A percentile compares a stretch with the other conserved stretches of the same genome.
phyloP scores from a whole-genome alignment of 2,797 vertebrate genomes.

The Orientallactaga sibirica region DNA sequence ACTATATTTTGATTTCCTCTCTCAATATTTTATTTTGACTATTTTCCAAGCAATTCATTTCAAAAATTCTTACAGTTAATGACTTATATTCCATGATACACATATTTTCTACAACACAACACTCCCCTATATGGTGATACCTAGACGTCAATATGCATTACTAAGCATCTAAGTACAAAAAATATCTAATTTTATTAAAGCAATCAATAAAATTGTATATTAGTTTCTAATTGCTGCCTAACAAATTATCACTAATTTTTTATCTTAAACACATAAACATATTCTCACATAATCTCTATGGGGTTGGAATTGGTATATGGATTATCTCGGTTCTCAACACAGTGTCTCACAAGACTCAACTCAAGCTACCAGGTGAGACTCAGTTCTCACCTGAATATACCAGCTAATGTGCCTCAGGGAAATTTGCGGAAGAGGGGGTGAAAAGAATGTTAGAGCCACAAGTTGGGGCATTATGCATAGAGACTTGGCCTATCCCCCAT shows the following conservation, averaged over 20 bases:
- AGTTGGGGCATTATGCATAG: too few relatives aligned
- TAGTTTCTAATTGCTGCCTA: neutral
- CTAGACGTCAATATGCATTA: neutral
- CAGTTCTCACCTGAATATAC: too few relatives aligned
- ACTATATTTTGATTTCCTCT: neutral
- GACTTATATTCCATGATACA: constrained; percentile 9
- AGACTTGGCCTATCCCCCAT: too few relatives aligned
- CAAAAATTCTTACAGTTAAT: constrained; percentile 16
- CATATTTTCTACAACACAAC: neutral
- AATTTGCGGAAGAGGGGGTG: too few relatives aligned
- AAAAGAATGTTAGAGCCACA: too few relatives aligned
- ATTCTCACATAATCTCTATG: neutral
- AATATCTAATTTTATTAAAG: neutral
- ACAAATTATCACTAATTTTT: neutral
- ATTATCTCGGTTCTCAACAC: neutral
- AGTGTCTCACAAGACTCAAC: neutral
- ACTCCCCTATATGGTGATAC: neutral
- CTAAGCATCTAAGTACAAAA: neutral
- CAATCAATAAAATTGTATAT: neutral
- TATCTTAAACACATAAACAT: neutral
- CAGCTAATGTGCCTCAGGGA: too few relatives aligned
- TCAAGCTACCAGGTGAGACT: neutral
- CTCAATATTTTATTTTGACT: constrained; percentile 33
- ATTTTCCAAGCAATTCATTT: constrained; percentile 30
- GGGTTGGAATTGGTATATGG: neutral